phyloP scores from a whole-genome alignment of 2,797 vertebrate species.

The Kryptopterus vitreolus region DNA sequence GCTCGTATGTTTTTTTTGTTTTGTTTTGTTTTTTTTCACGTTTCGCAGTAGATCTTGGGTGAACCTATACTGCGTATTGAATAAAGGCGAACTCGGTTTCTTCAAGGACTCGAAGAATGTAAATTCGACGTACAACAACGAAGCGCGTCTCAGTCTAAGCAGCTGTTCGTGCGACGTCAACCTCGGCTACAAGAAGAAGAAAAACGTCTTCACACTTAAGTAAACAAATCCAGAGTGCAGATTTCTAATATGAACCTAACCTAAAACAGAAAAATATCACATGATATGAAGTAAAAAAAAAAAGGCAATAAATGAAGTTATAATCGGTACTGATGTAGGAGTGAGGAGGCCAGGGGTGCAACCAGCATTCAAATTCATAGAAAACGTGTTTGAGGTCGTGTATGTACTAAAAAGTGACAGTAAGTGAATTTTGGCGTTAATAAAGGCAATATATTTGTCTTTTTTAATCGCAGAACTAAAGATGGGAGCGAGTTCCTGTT shows the following conservation, averaged over 20 bases:
- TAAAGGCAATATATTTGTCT: background rate
- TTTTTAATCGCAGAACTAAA: constrained; percentile 76
- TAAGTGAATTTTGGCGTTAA: background rate
- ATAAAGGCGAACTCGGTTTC: constrained; percentile 92
- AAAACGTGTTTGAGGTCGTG: no score
- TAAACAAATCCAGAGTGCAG: constrained; percentile 58
- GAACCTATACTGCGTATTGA: constrained; percentile 93
- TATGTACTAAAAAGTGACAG: background rate
- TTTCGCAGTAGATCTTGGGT: constrained; percentile 90
- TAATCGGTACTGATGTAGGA: no score
- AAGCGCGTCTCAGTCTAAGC: constrained; percentile 84
- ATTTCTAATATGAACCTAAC: background rate
- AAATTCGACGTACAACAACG: constrained; percentile 79
- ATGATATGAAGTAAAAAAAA: no score
- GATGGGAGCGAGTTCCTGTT: constrained; percentile 92
- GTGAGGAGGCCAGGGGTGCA: no score
- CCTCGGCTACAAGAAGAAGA: constrained; percentile 96
- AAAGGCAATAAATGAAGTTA: no score
- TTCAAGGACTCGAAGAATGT: constrained; percentile 91
- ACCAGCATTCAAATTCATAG: no score
- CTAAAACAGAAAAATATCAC: background rate
- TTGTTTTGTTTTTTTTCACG: constrained; percentile 37
- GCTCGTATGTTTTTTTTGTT: constrained; percentile 30
- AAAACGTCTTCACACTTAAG: constrained; percentile 96
- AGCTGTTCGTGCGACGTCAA: constrained; percentile 85